Base-by-base conservation (phyloP, 2,797 vertebrate genomes). In the Oryzias dopingdopingensis region DNA sequence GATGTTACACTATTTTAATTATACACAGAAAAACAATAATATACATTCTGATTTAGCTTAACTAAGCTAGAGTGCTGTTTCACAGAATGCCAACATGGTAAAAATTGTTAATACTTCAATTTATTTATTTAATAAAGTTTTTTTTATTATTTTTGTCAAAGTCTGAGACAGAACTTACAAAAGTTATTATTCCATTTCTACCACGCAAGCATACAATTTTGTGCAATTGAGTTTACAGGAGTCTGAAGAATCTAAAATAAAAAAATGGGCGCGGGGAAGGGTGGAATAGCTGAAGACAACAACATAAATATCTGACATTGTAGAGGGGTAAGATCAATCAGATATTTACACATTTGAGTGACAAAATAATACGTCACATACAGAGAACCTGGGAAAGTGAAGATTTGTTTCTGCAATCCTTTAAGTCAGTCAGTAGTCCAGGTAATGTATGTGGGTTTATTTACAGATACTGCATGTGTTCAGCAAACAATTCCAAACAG, bases 161-260 rank as follows among this genome's bases (percentile, higher is more conserved):
- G 92, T 92, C 92, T 93, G 91, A 93, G 91, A 93, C 92, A 91
- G 83, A 90, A 86, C 76, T 86, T 90, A 91, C 81, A 92, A 92
- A 92, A 92, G 79, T 81, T 74, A 77, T 86, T 76, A 80, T 88
- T 82, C 79, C 78, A 52, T 80, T 84, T 78, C 88, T 87, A 90
- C 74, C 75, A 84, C 84, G 87, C 80, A 82, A 77, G 72, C 74
- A 80, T 87, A 87, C 82, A 87, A 77, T 83, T 85, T 78, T 89
- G 85, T 89, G 87, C 82, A 91, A 89, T 79, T 79, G 65, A 71
- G 69, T 86, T 81, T 75, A 83, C 67, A 78, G 49, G 70, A 52
- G 62, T 53, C 59, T 71, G 70, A 77, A 58, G 65, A 45, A 44
- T 2, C 6, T 15, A 16, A 44, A n/a, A 43, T 4, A 17, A 42